phyloP scores from a whole-genome alignment of 2,797 vertebrate species.

The Clamator glandarius region DNA sequence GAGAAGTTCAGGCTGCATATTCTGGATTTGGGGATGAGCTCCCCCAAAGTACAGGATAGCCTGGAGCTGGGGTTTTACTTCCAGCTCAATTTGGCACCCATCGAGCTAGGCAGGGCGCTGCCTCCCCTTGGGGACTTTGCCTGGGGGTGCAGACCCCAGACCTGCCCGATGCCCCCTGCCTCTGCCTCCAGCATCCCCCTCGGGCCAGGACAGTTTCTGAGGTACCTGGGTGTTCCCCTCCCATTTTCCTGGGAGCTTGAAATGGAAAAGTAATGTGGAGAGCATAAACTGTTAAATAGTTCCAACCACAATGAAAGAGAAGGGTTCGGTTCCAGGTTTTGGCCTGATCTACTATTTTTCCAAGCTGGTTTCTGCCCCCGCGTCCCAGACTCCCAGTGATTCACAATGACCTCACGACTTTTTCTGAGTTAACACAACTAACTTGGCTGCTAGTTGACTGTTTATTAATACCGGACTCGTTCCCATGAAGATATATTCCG shows the following conservation, averaged over 20 bases:
- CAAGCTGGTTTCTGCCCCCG: background rate
- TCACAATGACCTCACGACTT: background rate
- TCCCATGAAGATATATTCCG: background rate
- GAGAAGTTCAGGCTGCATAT: background rate
- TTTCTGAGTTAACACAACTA: background rate
- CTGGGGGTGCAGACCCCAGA: background rate
- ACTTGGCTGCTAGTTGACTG: background rate
- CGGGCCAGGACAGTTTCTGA: accelerated
- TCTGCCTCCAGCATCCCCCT: background rate
- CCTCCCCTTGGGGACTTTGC: accelerated
- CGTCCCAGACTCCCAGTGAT: background rate
- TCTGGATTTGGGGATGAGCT: background rate
- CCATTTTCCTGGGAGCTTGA: background rate
- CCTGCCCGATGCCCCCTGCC: accelerated
- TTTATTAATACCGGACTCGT: background rate
- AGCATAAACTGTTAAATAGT: background rate
- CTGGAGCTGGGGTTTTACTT: background rate
- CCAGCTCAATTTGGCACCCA: background rate
- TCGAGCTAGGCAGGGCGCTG: background rate
- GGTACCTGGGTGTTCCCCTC: background rate
- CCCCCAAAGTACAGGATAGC: background rate
- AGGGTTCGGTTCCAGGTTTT: background rate
- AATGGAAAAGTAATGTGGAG: background rate
- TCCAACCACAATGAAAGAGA: background rate
- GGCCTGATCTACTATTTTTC: background rate